Evolutionary conservation across 2,797 vertebrate genomes (phyloP), one percentile per base, ranked within the genome.

Genomic region (Malacoctenus gilli): DNA sequence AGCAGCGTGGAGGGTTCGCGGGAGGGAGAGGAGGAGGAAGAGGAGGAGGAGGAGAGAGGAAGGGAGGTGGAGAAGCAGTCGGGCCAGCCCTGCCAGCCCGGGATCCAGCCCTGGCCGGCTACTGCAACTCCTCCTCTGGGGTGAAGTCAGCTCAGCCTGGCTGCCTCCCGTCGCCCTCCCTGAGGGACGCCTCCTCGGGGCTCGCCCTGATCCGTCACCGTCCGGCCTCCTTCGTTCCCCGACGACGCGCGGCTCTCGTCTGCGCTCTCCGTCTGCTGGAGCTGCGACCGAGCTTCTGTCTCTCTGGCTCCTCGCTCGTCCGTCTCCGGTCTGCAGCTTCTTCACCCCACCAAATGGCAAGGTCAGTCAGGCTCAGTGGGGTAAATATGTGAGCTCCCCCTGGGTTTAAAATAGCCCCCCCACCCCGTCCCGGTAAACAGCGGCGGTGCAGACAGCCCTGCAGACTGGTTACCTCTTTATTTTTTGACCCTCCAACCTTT

Each of bases 391-490:
- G 84, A 75, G 83, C 90, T 79, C 85, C 71, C 88, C 75, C 65
- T 43, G 86, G 86, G 71, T 87, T 91, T 68, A 51, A 86, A 90
- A 89, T 86, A 89, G 69, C 92, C 59, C 70, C 86, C 92, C 59
- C n/a, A 68, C 85, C 81, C 87, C 85, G 79, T 86, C 85, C 84
- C 58, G 35, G 90, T 92, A 86, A 94, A 92, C 93, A 94, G 81
- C 32, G 16, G 77, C 40, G 65, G 87, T 72, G 83, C 54, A 88
- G 92, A 85, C 91, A 80, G 90, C 68, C 80, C 75, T 87, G 87
- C 76, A 90, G 89, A 91, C 91, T 91, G 85, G 89, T 90, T 91
- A 92, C 91, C 91, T 91, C 90, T 94, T 94, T 96, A 94, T 95
- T 95, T 96, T 94, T 92, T 94, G 94, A 94, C 92, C 88, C 86